phyloP scores from a whole-genome alignment of 2,113 vertebrate genomes.

The Dicerorhinus sumatrensis region DNA sequence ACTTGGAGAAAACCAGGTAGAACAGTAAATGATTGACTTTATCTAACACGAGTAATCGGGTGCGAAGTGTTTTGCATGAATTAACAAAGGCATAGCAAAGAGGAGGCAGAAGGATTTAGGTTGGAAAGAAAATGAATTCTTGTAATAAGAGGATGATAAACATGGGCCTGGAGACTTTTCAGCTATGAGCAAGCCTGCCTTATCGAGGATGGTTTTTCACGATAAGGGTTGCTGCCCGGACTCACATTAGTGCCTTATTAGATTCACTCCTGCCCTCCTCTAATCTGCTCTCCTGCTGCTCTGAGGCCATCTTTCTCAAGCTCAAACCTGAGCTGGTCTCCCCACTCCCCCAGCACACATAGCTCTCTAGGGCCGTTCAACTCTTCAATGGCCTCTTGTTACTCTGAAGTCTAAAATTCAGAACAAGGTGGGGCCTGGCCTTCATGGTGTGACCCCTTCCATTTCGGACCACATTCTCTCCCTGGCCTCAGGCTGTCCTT shows the following conservation, averaged over 20 bases:
- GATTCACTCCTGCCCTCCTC: neutral
- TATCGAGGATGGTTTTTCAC: neutral
- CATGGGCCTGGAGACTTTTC: neutral
- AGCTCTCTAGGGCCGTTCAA: neutral
- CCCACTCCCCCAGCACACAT: fast-evolving
- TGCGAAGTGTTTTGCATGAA: neutral
- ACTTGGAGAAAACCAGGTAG: neutral
- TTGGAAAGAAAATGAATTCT: neutral
- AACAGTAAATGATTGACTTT: neutral
- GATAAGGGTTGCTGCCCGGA: too few relatives aligned
- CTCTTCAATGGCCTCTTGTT: neutral
- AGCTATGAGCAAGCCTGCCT: neutral
- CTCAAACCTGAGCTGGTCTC: neutral
- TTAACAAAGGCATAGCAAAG: neutral
- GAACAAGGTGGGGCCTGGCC: neutral
- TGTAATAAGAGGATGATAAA: neutral
- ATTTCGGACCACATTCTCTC: neutral
- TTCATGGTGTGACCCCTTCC: neutral
- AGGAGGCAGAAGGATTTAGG: neutral
- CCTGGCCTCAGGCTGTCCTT: neutral
- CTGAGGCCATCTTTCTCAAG: neutral
- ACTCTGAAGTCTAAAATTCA: neutral
- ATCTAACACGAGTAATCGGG: neutral
- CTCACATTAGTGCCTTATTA: fast-evolving
- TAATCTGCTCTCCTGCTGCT: fast-evolving